Base-by-base conservation (phyloP, 2,888 invertebrate genomes). In the Leptopilina syphax region DNA sequence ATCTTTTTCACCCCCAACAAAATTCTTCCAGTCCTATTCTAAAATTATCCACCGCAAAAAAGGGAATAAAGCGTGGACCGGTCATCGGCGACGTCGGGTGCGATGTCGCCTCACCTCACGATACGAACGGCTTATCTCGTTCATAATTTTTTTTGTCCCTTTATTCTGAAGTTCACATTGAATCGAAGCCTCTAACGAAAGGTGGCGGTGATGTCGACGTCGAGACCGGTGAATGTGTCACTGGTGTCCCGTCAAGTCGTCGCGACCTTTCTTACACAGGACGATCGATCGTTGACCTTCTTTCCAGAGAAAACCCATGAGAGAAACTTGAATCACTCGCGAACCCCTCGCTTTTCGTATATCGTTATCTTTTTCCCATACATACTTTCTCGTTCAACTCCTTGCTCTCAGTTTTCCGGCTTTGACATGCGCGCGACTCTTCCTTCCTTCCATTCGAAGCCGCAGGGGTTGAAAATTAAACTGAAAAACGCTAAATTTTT, bases 201-300 rank as follows among this genome's bases (percentile, higher is more conserved):
- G 77, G 77, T 77, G 47, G 63, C 77, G 27, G 18, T 76, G 34
- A 57, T 65, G 50, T 70, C 63, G 44, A 44, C 44, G n/a, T 67
- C 5, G 57, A 13, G 47, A 41, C 77, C 79, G 65, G 41, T 10
- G 70, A 76, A 27, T 44, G 68, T 73, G 65, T 65, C 44, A 63
- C 73, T 50, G 57, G 41, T 57, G 65, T 76, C 65, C 79, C 82
- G 77, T 60, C 63, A 76, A 76, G 44, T 12, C 10, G 67, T 82
- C 77, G 83, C 80, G 57, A 70, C 27, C 81, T 84, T 83, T 80
- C 80, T 87, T 85, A 85, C 86, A 85, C 83, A 81, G 84, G 81
- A 83, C 87, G 85, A 89, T 88, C 89, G 87, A 89, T 89, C 86
- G 87, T 87, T 87, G 86, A 87, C 87, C 87, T 85, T 88, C 86